Evolutionary conservation across 2,888 invertebrate species (phyloP).

Genomic region (Drosophila cognata): DNA sequence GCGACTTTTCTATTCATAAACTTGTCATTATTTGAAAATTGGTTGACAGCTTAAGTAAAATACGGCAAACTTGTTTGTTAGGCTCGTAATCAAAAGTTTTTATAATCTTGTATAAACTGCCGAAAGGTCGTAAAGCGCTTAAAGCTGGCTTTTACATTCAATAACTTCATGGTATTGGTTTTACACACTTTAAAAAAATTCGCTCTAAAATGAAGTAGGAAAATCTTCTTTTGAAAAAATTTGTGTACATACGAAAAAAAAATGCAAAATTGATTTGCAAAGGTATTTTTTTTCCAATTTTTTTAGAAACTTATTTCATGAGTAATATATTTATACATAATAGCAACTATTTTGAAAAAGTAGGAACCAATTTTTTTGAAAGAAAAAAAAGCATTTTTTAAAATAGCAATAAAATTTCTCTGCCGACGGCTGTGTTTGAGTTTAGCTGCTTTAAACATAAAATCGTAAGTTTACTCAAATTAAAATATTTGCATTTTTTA

Average conservation of each 20-base stretch:
- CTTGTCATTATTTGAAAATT: constrained; percentile 17
- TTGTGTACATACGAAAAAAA: neutral
- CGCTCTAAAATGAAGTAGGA: neutral
- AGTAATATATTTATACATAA: too few relatives aligned
- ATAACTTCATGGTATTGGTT: neutral
- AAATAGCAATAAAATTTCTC: too few relatives aligned
- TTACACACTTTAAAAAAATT: neutral
- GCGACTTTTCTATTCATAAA: constrained; percentile 26
- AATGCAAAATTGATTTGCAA: neutral
- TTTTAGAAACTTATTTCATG: too few relatives aligned
- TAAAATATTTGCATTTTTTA: neutral
- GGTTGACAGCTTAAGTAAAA: constrained; percentile 17
- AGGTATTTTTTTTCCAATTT: too few relatives aligned
- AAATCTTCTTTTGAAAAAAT: neutral
- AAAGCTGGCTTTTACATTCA: constrained; percentile 22
- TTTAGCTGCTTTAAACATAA: neutral
- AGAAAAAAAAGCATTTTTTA: too few relatives aligned
- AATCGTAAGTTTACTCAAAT: too few relatives aligned
- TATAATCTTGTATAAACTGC: constrained; percentile 40
- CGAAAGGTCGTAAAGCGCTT: constrained; percentile 9
- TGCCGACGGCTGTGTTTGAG: too few relatives aligned
- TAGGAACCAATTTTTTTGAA: too few relatives aligned
- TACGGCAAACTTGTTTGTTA: constrained; percentile 32
- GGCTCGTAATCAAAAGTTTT: constrained; percentile 20
- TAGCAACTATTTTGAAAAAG: too few relatives aligned